These are phyloP conservation scores for Temnothorax unifasciatus DNA, from an alignment of 2,888 invertebrate species.

Conservation along the genomic window DNA sequence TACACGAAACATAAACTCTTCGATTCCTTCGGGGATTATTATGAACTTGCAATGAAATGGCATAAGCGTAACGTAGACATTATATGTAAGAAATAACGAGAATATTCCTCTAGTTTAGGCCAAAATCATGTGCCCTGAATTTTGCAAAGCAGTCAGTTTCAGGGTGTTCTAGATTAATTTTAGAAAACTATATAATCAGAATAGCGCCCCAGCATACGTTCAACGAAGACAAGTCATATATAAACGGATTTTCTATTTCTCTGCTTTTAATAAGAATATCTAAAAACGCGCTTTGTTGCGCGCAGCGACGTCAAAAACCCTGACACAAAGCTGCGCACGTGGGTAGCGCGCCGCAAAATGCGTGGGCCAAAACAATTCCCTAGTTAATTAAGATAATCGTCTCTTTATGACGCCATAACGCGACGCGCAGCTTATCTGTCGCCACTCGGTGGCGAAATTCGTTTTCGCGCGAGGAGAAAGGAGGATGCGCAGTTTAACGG, in stretches of 20 bases:
- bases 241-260: background rate
- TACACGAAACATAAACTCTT: background rate
- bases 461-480: conserved; percentile 65
- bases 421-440: conserved; percentile 63
- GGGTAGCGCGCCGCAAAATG: conserved; percentile 71
- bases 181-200: background rate
- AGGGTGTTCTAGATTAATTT: background rate
- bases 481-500: conserved; percentile 54
- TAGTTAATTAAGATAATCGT: conserved; percentile 85
- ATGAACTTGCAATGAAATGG: background rate
- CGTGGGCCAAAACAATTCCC: conserved; percentile 84
- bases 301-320: conserved; percentile 17
- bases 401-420: conserved; percentile 79
- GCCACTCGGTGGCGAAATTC: conserved; percentile 69
- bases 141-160: background rate
- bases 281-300: conserved; percentile 42
- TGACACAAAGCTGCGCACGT: conserved; percentile 64
- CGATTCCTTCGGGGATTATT: background rate
- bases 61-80: background rate
- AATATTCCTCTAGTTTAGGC: background rate
- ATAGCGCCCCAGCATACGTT: background rate
- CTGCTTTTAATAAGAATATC: background rate
- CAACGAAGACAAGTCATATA: background rate
- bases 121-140: background rate
- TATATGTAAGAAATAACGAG: background rate